Percentiles rank a stretch among this genome's conserved stretches.
Conservation (phyloP, 2,113 vertebrate genomes). For the Tilapia sparmanii region DNA sequence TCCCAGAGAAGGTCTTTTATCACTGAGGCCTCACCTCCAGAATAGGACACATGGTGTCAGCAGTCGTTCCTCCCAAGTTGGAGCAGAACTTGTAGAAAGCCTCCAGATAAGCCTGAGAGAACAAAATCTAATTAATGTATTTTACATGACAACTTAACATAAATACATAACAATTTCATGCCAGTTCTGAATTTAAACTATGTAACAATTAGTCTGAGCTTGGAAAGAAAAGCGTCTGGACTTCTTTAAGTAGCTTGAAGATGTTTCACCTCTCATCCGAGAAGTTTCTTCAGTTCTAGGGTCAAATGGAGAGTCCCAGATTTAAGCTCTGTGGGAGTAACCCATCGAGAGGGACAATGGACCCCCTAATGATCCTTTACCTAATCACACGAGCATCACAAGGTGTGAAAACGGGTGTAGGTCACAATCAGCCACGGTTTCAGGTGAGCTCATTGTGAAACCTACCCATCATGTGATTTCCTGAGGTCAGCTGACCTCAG, state of each 20-base stretch:
- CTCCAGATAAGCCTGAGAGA: constrained; percentile 87
- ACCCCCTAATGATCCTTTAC: not conserved
- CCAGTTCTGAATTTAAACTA: not conserved
- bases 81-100: constrained; percentile 98
- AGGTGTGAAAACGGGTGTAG: not conserved
- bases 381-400: not conserved
- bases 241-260: not conserved
- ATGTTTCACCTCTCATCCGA: not conserved
- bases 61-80: constrained; percentile 89
- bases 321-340: not conserved
- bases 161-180: not conserved
- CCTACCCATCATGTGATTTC: not conserved
- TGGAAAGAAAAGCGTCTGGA: not conserved
- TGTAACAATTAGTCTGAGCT: not conserved
- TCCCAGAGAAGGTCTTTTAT: too few relatives aligned
- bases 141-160: not conserved
- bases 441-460: not conserved
- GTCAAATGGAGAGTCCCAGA: not conserved
- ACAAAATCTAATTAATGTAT: not conserved
- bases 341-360: not conserved
- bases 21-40: constrained; percentile 81
- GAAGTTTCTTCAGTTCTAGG: not conserved
- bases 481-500: too few relatives aligned
- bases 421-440: not conserved
- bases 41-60: constrained; percentile 96